Evolutionary conservation across 2,888 invertebrate genomes (phyloP).

Genomic region (Dynastes grantii): DNA sequence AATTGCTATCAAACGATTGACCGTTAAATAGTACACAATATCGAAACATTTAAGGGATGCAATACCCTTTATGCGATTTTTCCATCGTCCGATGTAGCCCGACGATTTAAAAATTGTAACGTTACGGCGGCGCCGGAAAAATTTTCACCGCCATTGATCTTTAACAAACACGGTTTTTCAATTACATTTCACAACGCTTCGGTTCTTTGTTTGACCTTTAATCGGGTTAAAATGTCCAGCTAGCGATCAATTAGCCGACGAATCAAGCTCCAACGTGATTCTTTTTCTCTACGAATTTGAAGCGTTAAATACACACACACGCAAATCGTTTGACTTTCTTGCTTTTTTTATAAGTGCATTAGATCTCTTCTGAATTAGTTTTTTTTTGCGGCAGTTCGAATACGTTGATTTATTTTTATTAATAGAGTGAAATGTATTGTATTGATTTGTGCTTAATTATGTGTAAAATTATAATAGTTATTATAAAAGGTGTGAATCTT

Average conservation of each 20-base stretch:
- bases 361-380: not conserved
- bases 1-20: no score
- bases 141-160: conserved; percentile 49
- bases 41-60: no score
- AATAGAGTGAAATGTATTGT: not conserved
- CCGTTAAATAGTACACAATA: no score
- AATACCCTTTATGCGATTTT: no score
- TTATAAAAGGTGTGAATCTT: no score
- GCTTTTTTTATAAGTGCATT: no score
- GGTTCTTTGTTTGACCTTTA: conserved; percentile 49
- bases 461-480: no score
- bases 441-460: not conserved
- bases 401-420: not conserved
- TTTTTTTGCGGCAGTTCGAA: not conserved
- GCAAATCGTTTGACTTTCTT: no score
- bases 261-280: conserved; percentile 1
- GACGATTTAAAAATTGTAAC: not conserved
- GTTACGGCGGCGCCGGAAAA: not conserved
- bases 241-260: conserved; percentile 47
- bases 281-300: not conserved
- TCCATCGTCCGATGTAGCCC: no score
- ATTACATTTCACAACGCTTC: conserved; percentile 52
- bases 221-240: conserved; percentile 50
- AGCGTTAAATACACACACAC: no score
- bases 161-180: conserved; percentile 52